Evolutionary conservation across 2,797 vertebrate species (phyloP).

Genomic region (Melanotaenia maccullochi): DNA sequence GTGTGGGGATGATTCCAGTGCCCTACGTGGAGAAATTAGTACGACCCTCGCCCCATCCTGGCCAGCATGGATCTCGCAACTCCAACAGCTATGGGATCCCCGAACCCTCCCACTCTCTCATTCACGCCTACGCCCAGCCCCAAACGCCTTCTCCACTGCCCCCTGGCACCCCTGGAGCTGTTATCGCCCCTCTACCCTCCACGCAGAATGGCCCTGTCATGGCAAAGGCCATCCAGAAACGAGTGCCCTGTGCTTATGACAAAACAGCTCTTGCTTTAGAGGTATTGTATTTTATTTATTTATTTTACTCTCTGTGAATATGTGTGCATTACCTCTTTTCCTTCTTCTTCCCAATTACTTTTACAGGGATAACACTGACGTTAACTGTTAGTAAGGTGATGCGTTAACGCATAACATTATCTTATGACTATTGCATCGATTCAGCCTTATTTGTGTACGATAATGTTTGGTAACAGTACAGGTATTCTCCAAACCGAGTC

Average conservation of each 20-base stretch:
- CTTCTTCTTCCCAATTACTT: neutral
- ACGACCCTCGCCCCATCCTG: conserved; percentile 82
- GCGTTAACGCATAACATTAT: neutral
- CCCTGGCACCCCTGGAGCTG: conserved; percentile 86
- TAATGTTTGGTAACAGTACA: neutral
- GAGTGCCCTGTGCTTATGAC: conserved; percentile 98
- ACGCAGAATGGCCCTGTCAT: conserved; percentile 96
- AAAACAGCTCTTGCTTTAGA: conserved; percentile 97
- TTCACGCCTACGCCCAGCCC: conserved; percentile 96
- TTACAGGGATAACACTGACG: neutral
- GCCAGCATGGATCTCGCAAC: conserved; percentile 90
- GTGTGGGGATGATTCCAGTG: conserved; percentile 96
- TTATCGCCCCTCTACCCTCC: conserved; percentile 90
- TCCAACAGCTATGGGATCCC: conserved; percentile 98
- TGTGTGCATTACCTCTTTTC: neutral
- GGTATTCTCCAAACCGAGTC: neutral
- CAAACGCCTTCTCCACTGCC: conserved; percentile 92
- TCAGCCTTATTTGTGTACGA: neutral
- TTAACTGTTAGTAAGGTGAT: neutral
- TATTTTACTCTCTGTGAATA: neutral
- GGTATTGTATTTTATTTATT: conserved; percentile 77
- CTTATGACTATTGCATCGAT: neutral
- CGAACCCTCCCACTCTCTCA: conserved; percentile 90
- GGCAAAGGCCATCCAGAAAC: conserved; percentile 97
- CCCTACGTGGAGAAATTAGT: conserved; percentile 97